phyloP scores from a whole-genome alignment of 92 coral and sea anemone species.

The Epizoanthus rinbou region DNA sequence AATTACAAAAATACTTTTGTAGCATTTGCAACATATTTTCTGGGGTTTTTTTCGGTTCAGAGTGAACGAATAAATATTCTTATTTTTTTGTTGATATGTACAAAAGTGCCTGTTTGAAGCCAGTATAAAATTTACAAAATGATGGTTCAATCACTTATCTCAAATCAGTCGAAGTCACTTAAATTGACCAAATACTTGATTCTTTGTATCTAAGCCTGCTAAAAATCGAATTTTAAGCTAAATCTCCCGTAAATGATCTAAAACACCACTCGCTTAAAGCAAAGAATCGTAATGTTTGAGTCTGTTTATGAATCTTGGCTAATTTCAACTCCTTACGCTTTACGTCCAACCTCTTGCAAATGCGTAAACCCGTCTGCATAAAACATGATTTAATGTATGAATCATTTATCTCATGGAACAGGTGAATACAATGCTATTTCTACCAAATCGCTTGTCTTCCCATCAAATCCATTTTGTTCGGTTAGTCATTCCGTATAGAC shows the following conservation, averaged over 20 bases:
- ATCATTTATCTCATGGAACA: slow-evolving; percentile 60
- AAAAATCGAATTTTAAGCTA: neutral
- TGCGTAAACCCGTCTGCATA: slow-evolving; percentile 45
- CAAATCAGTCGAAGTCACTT: slow-evolving; percentile 1
- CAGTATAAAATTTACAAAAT: slow-evolving; percentile 37
- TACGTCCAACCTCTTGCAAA: slow-evolving; percentile 22
- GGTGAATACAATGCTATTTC: slow-evolving; percentile 47
- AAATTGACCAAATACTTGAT: neutral
- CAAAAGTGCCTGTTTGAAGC: slow-evolving; percentile 23
- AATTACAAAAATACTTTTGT: slow-evolving; percentile 35
- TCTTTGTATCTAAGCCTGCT: neutral
- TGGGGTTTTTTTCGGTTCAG: neutral
- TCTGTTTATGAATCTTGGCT: neutral
- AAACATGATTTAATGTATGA: slow-evolving; percentile 64
- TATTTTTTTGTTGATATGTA: neutral
- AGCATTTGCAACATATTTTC: neutral
- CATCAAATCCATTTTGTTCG: neutral
- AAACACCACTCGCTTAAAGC: neutral
- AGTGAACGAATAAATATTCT: slow-evolving; percentile 9
- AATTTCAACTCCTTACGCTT: slow-evolving; percentile 1
- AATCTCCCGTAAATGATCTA: neutral
- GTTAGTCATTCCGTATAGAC: slow-evolving; percentile 13
- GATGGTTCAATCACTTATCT: neutral
- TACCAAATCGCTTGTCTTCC: neutral
- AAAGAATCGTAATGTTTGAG: neutral